These are phyloP conservation scores for Meganola albula DNA, from an alignment of 2,888 invertebrate species.

Conservation along the genomic window DNA sequence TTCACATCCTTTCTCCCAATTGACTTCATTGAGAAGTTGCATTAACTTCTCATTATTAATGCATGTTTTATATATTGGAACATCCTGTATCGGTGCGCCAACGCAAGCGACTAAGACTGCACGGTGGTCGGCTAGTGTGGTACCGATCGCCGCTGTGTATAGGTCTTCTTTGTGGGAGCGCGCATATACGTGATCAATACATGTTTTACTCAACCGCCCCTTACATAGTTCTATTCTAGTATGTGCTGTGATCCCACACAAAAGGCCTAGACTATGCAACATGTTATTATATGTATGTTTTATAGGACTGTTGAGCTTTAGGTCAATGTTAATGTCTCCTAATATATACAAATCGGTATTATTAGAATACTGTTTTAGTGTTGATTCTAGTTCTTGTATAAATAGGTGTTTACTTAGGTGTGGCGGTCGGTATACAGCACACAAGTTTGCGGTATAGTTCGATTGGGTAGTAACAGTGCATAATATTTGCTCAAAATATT, in stretches of 20 bases:
- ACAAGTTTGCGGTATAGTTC: not conserved
- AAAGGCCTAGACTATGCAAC: conserved; percentile 11
- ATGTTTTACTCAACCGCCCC: conserved; percentile 18
- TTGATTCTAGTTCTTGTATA: conserved; percentile 10
- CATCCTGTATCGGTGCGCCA: too few relatives aligned
- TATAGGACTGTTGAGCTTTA: conserved; percentile 1
- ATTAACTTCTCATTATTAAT: too few relatives aligned
- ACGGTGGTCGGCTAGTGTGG: conserved; percentile 21
- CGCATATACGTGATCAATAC: conserved; percentile 25
- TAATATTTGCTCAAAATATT: not conserved
- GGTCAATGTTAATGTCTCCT: conserved; percentile 2
- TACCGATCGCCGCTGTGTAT: conserved; percentile 17
- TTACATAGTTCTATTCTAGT: conserved; percentile 16
- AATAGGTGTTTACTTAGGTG: conserved; percentile 12
- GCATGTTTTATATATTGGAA: too few relatives aligned
- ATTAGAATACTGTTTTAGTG: not conserved
- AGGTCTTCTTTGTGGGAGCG: conserved; percentile 19
- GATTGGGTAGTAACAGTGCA: not conserved
- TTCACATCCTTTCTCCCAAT: too few relatives aligned
- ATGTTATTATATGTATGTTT: conserved; percentile 5
- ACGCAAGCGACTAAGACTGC: too few relatives aligned
- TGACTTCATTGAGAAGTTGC: too few relatives aligned
- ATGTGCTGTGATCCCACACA: conserved; percentile 15
- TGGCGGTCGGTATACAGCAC: conserved; percentile 4
- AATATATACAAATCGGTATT: not conserved